Base-by-base conservation (phyloP, 2,113 vertebrate genomes). In the Ia io region DNA sequence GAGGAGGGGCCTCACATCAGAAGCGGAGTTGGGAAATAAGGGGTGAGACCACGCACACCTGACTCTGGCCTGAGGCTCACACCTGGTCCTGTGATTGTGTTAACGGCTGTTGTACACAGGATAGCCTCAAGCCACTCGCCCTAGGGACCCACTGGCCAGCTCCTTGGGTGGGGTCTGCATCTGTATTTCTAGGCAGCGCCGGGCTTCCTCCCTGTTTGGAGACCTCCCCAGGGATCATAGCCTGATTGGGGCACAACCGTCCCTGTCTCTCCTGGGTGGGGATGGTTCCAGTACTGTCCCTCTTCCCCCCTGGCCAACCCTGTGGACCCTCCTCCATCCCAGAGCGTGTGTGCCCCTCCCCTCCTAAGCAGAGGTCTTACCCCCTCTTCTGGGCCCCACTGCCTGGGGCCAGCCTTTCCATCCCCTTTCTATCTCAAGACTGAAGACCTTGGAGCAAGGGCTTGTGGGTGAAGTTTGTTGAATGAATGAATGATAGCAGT, bases 241-340 rank as follows among this genome's bases (percentile, higher is more conserved):
- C 10, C 23, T 37, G 56, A 77, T 11, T 47, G 53, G 40, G 40
- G 85, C 9, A 61, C 13, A 42, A 32, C 20, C 13, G 2, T 74
- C 53, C 20, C 22, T 18, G 1, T 56, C n/a, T 32, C 56, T 10
- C 47, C 32, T 5, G 35, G 17, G n/a, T 8, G 56, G 47, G 35
- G 0, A 1, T 9, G 5, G 20, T 70, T 18, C 61, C 23, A 37
- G 51, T 3, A 17, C 14, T 8, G 47, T 67, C 22, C 63, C 9
- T 14, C 35, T n/a, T 3, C 3, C 0, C 7, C 40, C 5, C 56
- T 6, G 13, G 20, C 17, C 20, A 30, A 61, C 53, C 56, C 74
- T 0, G 1, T 30, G n/a, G 40, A n/a, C 1, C 42, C 67, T 35
- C 32, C 35, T 44, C 23, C 5, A 9, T 5, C n/a, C n/a, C 49